A percentile compares a stretch with the other conserved stretches of the same genome.
Evolutionary conservation across 2,113 vertebrate genomes (phyloP).

Genomic region (Aplodontia rufa): DNA sequence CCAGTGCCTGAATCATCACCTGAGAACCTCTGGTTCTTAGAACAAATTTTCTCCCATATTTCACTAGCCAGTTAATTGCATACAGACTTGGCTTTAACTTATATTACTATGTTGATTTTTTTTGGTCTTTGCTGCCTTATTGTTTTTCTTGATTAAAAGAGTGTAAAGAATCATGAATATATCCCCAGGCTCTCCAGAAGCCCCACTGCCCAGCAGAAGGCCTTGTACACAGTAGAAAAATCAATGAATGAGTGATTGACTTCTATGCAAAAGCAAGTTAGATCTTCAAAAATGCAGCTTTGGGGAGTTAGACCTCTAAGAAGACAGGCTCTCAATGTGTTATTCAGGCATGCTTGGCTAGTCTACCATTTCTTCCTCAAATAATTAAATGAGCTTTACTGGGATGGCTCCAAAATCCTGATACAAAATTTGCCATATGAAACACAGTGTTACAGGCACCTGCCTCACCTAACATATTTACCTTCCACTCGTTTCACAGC

Average conservation of each 20-base stretch:
- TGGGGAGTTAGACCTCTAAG: neutral
- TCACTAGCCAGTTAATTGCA: neutral
- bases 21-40: neutral
- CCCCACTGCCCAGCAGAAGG: neutral
- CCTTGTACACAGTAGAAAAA: neutral
- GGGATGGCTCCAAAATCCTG: conserved; percentile 14
- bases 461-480: neutral
- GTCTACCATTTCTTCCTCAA: conserved; percentile 4
- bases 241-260: neutral
- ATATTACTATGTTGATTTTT: neutral
- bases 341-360: neutral
- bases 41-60: conserved; percentile 23
- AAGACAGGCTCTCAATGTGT: neutral
- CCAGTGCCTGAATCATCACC: neutral
- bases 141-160: neutral
- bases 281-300: conserved; percentile 12
- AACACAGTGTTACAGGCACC: neutral
- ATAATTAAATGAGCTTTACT: conserved; percentile 26
- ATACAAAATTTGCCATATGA: neutral
- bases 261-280: conserved; percentile 43
- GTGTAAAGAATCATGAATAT: neutral
- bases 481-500: neutral
- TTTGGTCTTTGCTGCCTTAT: neutral
- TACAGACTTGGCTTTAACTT: neutral
- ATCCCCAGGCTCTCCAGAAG: neutral